These are phyloP conservation scores for Sphenopsis melanotis DNA, from an alignment of 2,797 vertebrate genomes.

Conservation along the genomic window DNA sequence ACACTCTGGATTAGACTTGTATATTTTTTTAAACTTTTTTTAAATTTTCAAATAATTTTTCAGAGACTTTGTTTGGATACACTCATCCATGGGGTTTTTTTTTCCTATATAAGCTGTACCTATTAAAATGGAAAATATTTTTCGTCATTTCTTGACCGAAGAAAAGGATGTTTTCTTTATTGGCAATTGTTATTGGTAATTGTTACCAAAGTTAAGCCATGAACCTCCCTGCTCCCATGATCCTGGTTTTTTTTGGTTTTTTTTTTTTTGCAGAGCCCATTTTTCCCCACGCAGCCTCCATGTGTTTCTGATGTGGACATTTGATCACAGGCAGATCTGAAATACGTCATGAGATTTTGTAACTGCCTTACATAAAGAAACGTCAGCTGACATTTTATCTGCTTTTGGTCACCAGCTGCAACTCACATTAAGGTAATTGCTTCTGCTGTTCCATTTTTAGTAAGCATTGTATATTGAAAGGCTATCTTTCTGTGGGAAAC, in stretches of 20 bases:
- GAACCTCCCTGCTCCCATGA: background rate
- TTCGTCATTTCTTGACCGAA: background rate
- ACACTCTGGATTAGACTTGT: background rate
- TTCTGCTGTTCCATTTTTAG: background rate
- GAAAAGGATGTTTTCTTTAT: background rate
- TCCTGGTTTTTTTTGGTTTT: background rate
- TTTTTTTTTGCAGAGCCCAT: background rate
- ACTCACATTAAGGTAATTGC: background rate
- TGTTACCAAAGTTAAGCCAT: background rate
- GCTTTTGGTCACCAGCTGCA: background rate
- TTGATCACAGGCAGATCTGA: background rate
- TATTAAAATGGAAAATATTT: background rate
- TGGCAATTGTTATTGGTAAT: background rate
- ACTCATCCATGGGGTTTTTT: background rate
- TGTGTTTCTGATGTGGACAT: slow-evolving; percentile 2
- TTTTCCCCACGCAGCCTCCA: background rate
- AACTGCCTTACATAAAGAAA: slow-evolving; percentile 20
- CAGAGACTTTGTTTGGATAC: background rate
- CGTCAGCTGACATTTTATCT: slow-evolving; percentile 6
- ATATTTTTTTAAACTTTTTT: background rate
- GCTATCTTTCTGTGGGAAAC: background rate
- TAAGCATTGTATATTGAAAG: background rate
- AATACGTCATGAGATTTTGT: slow-evolving; percentile 3
- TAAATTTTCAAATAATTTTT: background rate
- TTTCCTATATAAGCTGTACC: background rate